Base-by-base conservation (phyloP, 2,888 invertebrate genomes). In the Macrosoma leucophasiata region DNA sequence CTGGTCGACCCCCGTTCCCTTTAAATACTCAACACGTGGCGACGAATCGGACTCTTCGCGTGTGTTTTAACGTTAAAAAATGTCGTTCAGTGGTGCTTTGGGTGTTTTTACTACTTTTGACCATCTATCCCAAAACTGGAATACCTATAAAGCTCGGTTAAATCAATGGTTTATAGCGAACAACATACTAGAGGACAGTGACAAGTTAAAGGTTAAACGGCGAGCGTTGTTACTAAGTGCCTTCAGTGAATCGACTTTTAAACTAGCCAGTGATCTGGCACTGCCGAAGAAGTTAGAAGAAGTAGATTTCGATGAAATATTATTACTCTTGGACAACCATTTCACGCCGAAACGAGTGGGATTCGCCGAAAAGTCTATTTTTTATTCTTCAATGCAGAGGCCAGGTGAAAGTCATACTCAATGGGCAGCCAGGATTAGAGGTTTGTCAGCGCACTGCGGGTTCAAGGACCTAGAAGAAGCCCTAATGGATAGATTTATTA, bases 241-340 rank as follows among this genome's bases (percentile, higher is more conserved):
- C 17, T 23, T 35, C 13, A 34, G 39, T 8, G 45, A 45, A 19
- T 33, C 38, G 6, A 45, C 38, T 1, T 45, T 28, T 29, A 41
- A 48, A 13, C 32, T 45, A 12, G 39, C 39, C 25, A 37, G 38
- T 17, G 39, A 46, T 28, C 31, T 43, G 33, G 46, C 46, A 10
- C 19, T 43, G 20, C 43, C 43, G 3, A 35, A 37, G 21, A 39
- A 41, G 12, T 20, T 41, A 10, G 46, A 41, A 33, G 35, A 41
- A 11, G 4, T 43, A 11, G 26, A 25, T n/a, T 43, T 33, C 18
- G 40, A 31, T 8, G 27, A 10, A 1, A 35, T 46, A 3, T 2
- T 43, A 6, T 13, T 31, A 11, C 13, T 39, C 9, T 18, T 46
- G 5, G 36, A 40, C 25, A 18, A 21, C 5, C 48, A 48, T 20